These are phyloP conservation scores for Euphonia xanthogaster DNA, from an alignment of 2,797 vertebrate species.

Conservation along the genomic window DNA sequence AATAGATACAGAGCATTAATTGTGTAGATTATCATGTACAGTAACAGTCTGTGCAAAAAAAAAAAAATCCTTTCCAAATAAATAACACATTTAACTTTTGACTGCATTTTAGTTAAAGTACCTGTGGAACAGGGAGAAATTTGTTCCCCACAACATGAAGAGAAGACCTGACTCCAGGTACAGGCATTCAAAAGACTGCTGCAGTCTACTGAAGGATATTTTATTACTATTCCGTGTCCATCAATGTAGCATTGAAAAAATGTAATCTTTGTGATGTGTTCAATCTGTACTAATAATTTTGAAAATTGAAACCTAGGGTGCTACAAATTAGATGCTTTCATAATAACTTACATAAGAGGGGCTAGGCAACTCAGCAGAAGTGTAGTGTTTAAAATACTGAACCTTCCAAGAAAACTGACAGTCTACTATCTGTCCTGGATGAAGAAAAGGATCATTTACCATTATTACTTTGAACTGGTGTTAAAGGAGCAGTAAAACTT, in stretches of 20 bases:
- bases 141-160: neutral
- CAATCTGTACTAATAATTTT: neutral
- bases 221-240: neutral
- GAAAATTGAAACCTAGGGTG: neutral
- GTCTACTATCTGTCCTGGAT: neutral
- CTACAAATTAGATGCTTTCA: neutral
- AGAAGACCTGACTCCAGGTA: neutral
- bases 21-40: neutral
- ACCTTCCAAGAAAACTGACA: neutral
- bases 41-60: neutral
- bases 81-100: neutral
- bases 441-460: conserved; percentile 71
- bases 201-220: neutral
- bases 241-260: neutral
- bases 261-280: neutral
- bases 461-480: conserved; percentile 72
- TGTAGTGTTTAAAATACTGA: neutral
- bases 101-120: neutral
- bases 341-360: neutral
- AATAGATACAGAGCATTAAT: neutral
- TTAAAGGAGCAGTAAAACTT: conserved; percentile 71
- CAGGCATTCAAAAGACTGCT: neutral
- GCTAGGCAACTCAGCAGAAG: neutral
- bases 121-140: neutral
- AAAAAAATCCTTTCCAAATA: neutral